Base-by-base conservation (phyloP, 2,797 vertebrate species). In the Alosa sapidissima region DNA sequence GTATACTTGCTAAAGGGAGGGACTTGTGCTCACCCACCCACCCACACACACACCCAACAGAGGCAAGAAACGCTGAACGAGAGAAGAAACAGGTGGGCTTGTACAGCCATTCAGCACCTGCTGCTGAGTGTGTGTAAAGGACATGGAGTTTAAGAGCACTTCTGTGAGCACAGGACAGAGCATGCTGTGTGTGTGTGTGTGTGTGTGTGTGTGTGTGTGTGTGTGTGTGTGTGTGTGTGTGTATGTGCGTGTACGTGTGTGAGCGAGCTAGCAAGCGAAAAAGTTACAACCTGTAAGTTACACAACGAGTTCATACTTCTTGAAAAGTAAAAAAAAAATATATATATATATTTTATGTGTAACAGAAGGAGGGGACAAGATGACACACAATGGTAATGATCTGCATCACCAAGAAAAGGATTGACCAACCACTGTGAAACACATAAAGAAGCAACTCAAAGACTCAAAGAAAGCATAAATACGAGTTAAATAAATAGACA, bases 141-240 rank as follows among this genome's bases (percentile, higher is more conserved):
- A 45, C 41, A 78, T 33, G 41, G 72, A 8, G 41, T 36, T 72
- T 78, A 78, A 78, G 72, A 78, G 72, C 72, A 78, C 72, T 78
- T 78, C 41, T 78, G 72, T 78, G 72, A 78, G 65, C 68, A 75
- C 68, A 41, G 68, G 36, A 78, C 72, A 78, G 72, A 78, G 72
- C 72, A 78, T 62, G 58, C 58, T 62, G 4, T 47, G 6, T 45
- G 41, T 45, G 72, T 78, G 72, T 47, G 72, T 21, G 72, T 78
- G 19, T 78, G 41, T 72, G 33, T 65, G 62, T 68, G 28, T 33
- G 28, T 75, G 36, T 75, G 16, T 19, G 68, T 75, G 68, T 19
- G 11, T 41, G 28, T 72, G 28, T 41, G 65, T 72, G 65, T 72
- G 65, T 41, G 33, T n/a, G n/a, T n/a, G n/a, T n/a, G n/a, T n/a